Conservation (phyloP, 2,113 vertebrate genomes). For the Poeciliopsis prolifica region DNA sequence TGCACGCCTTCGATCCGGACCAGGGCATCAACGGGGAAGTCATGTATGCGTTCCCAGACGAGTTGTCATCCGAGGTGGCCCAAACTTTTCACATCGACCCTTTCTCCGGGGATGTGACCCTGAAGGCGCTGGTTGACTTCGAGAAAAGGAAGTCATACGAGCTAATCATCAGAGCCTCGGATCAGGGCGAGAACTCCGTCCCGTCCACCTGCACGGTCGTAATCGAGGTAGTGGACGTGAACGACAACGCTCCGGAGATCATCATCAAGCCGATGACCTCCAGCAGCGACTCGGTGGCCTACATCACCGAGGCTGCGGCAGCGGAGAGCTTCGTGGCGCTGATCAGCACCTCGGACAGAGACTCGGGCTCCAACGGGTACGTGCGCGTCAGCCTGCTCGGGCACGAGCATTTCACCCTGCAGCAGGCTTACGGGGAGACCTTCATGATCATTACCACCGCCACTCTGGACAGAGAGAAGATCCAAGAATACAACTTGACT, state of each 20-base stretch:
- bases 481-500: conserved; percentile 80
- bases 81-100: conserved; percentile 77
- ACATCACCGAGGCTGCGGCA: conserved; percentile 81
- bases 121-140: conserved; percentile 74
- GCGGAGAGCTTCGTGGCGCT: conserved; percentile 82
- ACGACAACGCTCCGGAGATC: conserved; percentile 81
- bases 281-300: conserved; percentile 75
- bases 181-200: conserved; percentile 65
- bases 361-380: conserved; percentile 81
- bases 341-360: conserved; percentile 81
- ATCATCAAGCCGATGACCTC: conserved; percentile 81
- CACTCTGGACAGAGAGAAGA: conserved; percentile 76
- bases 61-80: conserved; percentile 39
- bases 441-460: conserved; percentile 79
- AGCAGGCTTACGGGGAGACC: conserved; percentile 80
- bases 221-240: conserved; percentile 79
- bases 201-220: conserved; percentile 73
- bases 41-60: conserved; percentile 72
- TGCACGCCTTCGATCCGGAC: conserved; percentile 80
- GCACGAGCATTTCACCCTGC: conserved; percentile 79
- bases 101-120: conserved; percentile 70
- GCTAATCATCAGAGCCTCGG: conserved; percentile 73
- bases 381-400: conserved; percentile 77
- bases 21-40: conserved; percentile 78
- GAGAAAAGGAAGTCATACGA: conserved; percentile 75